Base-by-base conservation (phyloP, 2,113 vertebrate species). In the Syrrhaptes paradoxus region DNA sequence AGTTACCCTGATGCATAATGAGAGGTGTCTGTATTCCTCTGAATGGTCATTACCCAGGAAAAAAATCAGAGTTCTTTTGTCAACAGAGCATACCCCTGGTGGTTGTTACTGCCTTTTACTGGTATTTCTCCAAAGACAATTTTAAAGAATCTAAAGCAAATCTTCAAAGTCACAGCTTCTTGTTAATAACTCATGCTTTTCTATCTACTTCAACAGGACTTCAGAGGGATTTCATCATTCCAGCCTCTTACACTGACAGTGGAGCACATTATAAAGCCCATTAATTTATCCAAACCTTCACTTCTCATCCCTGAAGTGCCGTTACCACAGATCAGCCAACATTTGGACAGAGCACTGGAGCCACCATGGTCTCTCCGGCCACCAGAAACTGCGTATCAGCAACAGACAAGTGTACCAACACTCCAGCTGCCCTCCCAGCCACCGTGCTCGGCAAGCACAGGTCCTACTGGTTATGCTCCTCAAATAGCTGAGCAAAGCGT, bases 171-270 rank as follows among this genome's bases (percentile, higher is more conserved):
- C 57, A 43, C 45, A 54, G 59, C 46, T 76, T 59, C 72, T 45
- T 32, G 25, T 34, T 83, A 46, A 19, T 79, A 57, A 61, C 34
- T 85, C 1, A 1, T 15, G 9, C 24, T 90, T 80, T 9, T 92
- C 55, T 84, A 8, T 93, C 22, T 93, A 1, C 29, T 76, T 46
- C 17, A 26, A 74, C 96, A 98, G 98, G 95, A 98, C 13, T 88
- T 98, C 95, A 95, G 96, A 95, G 97, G 57, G 36, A 92, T 97
- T 21, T 68, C 97, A 45, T 81, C 85, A 0, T 98, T 98, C 95
- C 98, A 96, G 85, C 96, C 98, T 5, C 97, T 98, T 43, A 82
- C 36, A 0, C 75, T 97, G 89, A 95, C 96, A 24, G 97, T 94
- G 90, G 98, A 98, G 54, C 95, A 95, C 1, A 71, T 97, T 32